Evolutionary conservation across 1,140 invertebrate genomes (phyloP), one percentile per base, ranked within the genome.

Genomic region (Odontomachus brunneus): DNA sequence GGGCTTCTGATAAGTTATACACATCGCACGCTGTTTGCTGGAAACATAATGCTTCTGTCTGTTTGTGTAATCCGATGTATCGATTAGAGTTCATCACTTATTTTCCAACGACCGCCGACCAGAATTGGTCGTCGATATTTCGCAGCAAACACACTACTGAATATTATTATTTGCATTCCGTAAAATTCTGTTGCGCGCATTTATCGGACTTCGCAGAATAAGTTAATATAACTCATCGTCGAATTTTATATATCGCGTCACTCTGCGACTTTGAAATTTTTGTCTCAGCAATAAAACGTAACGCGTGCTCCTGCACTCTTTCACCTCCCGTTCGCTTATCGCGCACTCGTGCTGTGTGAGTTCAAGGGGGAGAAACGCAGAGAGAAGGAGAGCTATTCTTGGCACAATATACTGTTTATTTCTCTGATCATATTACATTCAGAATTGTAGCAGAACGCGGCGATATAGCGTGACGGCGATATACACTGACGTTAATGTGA

Each of bases 91-190:
- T 3, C 53, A 38, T 29, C 59, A 59, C 33, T 38, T 67, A 67
- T 67, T 51, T 72, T 72, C 19, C 51, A 38, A 17, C 59, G 19
- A 24, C 53, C 59, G 69, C 69, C 57, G 15, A 72, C 44, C n/a
- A n/a, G n/a, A 72, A 72, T 72, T 72, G 15, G 15, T 11, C 38
- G 53, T 72, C 53, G 38, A 72, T 57, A 57, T 38, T 72, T 2
- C 2, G 22, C 19, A 38, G 29, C 29, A 26, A 38, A 38, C 9
- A 15, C 14, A 44, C 29, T 57, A 59, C 22, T 17, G 29, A 24
- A 72, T 24, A 57, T 59, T 38, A 57, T 59, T 44, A 57, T 24
- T 29, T 44, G 26, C 17, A 57, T 26, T 72, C 17, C 38, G 53
- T 15, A 24, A 57, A 72, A 57, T 44, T 19, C 22, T n/a, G n/a